Evolutionary conservation across 2,797 vertebrate species (phyloP), one percentile per base, ranked within the genome.

Genomic region (Steatocranus sp.): DNA sequence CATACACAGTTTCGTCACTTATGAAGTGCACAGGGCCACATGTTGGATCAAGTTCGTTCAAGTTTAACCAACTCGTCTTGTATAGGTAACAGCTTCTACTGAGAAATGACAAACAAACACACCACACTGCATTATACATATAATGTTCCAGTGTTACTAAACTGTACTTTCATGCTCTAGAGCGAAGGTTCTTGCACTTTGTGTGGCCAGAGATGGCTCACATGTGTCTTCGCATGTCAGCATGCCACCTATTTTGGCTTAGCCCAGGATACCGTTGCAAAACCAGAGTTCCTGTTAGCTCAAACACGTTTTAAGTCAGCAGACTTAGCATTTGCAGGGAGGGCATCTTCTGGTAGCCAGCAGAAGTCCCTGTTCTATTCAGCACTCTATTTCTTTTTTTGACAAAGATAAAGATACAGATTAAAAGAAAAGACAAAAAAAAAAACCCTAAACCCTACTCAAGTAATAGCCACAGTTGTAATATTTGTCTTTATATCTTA

Each of bases 371-470:
- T 73, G 25, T 73, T 73, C 0, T 8, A 17, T 48, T 11, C 7
- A 12, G 25, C 14, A 6, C 18, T 66, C 11, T 14, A 8, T 63
- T 20, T 38, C 7, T 68, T 68, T 25, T 68, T 41, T 41, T 5
- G 66, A 46, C 41, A 30, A 18, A 34, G 27, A 32, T 58, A 61
- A 11, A 61, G 56, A 30, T n/a, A 48, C 10, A 70, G 23, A 48
- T 61, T 73, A 18, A 68, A 2, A 68, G 9, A 61, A 61, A 61
- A 61, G 18, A 61, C 30, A 34, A n/a, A 2, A 25, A 70, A 66
- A 63, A 46, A 48, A 0, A n/a, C n/a, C 5, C 11, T 0, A 9
- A 68, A 25, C 1, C 20, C 8, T 9, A 14, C 23, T 48, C 41
- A n/a, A 30, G 27, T 30, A 48, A 73, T 48, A 48, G 68, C 15